phyloP scores from a whole-genome alignment of 35 echinoderm and acorn worm species.

The Nesometra sesokonis region DNA sequence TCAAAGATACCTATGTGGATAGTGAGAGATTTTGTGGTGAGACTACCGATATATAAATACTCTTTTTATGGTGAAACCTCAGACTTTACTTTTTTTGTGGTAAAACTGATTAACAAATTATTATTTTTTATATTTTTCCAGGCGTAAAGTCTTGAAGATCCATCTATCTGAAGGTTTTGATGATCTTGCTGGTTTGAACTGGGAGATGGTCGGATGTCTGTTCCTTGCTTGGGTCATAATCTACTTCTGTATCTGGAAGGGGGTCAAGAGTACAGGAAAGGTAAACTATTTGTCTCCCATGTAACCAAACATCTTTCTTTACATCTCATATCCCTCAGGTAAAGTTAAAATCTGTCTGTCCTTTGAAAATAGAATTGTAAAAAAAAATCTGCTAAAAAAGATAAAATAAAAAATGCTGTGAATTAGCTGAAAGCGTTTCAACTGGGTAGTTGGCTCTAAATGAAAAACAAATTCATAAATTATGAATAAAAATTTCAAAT shows the following conservation, averaged over 20 bases:
- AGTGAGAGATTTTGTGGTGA: too few species aligned
- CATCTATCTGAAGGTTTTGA: constrained; percentile 65
- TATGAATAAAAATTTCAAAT: neutral
- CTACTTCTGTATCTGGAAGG: constrained; percentile 89
- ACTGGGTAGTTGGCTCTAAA: too few species aligned
- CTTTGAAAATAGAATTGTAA: neutral
- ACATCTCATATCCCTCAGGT: neutral
- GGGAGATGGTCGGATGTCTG: constrained; percentile 66
- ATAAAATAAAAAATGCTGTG: too few species aligned
- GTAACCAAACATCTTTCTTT: neutral
- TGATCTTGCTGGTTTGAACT: constrained; percentile 64
- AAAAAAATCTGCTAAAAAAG: too few species aligned
- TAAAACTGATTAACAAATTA: neutral
- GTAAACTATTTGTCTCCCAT: constrained; percentile 24
- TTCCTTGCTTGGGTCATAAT: constrained; percentile 61
- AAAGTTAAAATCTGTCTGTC: neutral
- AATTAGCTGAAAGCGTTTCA: too few species aligned
- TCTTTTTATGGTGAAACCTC: too few species aligned
- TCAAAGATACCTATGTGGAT: too few species aligned
- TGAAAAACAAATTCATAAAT: too few species aligned
- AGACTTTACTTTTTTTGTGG: too few species aligned
- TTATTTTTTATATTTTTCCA: constrained; percentile 12
- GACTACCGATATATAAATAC: too few species aligned
- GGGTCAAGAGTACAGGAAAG: constrained; percentile 90
- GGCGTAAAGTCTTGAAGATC: constrained; percentile 82